Evolutionary conservation across 2,113 vertebrate species (phyloP), one percentile per base, ranked within the genome.

Genomic region (Electrona antarctica): DNA sequence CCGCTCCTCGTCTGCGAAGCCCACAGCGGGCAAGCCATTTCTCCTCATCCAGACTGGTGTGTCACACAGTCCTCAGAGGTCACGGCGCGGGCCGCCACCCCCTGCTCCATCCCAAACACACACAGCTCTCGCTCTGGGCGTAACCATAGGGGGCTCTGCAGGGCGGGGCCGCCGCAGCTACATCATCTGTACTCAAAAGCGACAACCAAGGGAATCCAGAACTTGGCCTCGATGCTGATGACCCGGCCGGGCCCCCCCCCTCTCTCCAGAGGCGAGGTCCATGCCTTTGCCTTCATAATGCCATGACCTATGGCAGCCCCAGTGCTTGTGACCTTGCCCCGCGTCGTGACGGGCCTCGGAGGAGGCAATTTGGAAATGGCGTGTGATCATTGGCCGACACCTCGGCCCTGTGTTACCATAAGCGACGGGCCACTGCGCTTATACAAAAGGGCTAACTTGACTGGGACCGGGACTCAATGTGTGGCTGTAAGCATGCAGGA

Each of bases 401-500:
- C 57, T 45, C 79, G 75, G 51, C n/a, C n/a, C 62, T 71, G 73
- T 6, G 78, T 85, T 81, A 85, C 84, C 79, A 84, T 59, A 29
- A 29, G 15, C 21, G 15, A 29, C 57, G 3, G 74, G 81, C 82
- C 82, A 86, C 74, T 75, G 69, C 8, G 50, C 81, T 80, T 87
- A 82, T 82, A 78, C 77, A 74, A 67, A 67, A 41, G 5, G 77
- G 81, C 71, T 70, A 64, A 80, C 82, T 86, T 71, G 75, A 82
- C 83, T 76, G 75, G 76, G 75, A 82, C 83, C 74, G 75, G 76
- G 73, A 76, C 77, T 75, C 72, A 50, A 71, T 81, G 81, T 86
- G 85, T 77, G 76, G 83, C 84, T 85, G 78, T 74, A 82, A 82
- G 87, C 86, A 85, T 85, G 81, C 79, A 89, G 80, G 76, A 69